A percentile compares a stretch with the other conserved stretches of the same genome.
phyloP scores from a whole-genome alignment of 2,113 vertebrate genomes.

The Motacilla tschutschensis region DNA sequence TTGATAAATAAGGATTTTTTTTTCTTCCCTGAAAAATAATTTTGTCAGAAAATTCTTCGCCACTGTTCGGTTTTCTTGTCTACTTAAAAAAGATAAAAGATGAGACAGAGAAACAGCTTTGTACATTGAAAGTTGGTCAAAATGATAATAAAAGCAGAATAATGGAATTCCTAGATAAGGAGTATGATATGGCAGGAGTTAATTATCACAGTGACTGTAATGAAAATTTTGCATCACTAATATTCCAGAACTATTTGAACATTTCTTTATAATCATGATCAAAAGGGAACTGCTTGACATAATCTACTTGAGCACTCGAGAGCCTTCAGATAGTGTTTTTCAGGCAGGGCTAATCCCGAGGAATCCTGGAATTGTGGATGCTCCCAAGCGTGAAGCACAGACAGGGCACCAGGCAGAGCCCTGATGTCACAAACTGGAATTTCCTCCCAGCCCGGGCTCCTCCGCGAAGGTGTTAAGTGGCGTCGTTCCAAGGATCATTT shows the following conservation, averaged over 20 bases:
- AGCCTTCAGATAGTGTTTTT: background rate
- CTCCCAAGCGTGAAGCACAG: background rate
- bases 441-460: background rate
- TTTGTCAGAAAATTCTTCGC: conserved; percentile 35
- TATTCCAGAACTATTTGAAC: conserved; percentile 27
- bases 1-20: conserved; percentile 44
- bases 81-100: conserved; percentile 14
- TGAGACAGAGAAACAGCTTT: background rate
- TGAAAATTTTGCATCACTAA: conserved; percentile 29
- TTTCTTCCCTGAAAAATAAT: conserved; percentile 16
- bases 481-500: background rate
- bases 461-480: background rate
- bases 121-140: conserved; percentile 15
- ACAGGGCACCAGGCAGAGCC: background rate
- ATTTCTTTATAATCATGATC: conserved; percentile 13
- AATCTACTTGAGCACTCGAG: conserved; percentile 16
- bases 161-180: conserved; percentile 35
- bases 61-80: background rate
- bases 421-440: background rate
- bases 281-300: conserved; percentile 41
- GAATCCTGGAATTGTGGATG: background rate
- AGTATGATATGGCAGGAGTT: background rate
- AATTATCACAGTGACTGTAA: conserved; percentile 23
- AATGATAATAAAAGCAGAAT: conserved; percentile 39
- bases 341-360: background rate